Evolutionary conservation across 2,113 vertebrate genomes (phyloP).

Genomic region (Rana temporaria): DNA sequence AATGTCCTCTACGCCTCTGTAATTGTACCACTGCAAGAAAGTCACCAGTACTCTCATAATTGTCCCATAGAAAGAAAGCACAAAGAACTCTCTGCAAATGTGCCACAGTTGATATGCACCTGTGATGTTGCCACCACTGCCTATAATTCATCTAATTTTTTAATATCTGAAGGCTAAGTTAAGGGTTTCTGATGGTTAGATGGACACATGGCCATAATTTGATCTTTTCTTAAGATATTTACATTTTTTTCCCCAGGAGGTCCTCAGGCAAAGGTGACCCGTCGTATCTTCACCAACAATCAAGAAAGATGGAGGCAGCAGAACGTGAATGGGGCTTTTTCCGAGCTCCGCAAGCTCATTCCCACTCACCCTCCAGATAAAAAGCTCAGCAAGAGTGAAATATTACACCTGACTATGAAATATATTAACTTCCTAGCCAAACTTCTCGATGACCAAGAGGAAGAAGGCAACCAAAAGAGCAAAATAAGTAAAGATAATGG

Average conservation of each 20-base stretch:
- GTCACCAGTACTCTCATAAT: no score
- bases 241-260: conserved; percentile 67
- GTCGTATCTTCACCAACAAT: conserved; percentile 94
- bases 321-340: conserved; percentile 93
- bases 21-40: no score
- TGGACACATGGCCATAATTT: no score
- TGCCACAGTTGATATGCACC: no score
- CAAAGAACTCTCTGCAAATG: no score
- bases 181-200: no score
- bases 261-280: conserved; percentile 91
- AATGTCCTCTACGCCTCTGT: no score
- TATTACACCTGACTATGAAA: conserved; percentile 93
- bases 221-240: no score
- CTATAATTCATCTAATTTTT: no score
- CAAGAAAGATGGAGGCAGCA: conserved; percentile 94
- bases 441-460: conserved; percentile 92
- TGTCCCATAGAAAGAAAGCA: no score
- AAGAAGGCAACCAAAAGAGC: conserved; percentile 83
- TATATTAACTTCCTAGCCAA: conserved; percentile 97
- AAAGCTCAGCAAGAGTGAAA: conserved; percentile 96
- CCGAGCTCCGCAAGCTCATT: conserved; percentile 93
- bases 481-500: conserved; percentile 80
- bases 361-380: conserved; percentile 93
- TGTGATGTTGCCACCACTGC: no score
- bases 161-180: no score